Base-by-base conservation (phyloP, 2,888 invertebrate species). In the Ommatoiulus sabulosus region DNA sequence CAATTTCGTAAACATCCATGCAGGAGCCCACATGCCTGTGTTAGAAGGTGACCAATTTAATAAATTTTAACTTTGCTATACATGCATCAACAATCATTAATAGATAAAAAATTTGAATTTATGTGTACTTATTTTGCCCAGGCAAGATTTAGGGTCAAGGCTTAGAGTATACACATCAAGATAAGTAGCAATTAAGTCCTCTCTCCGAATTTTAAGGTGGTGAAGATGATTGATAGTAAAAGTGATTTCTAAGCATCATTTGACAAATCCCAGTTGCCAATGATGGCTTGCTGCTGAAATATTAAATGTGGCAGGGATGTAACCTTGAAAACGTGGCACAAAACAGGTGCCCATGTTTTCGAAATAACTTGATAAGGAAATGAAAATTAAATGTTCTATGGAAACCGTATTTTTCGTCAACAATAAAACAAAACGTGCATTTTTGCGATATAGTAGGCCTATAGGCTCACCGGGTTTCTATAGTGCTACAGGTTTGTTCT, bases 231-330 rank as follows among this genome's bases (percentile, higher is more conserved):
- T 63, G 63, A 63, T n/a, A 17, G 63, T 5, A 63, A n/a, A 63
- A n/a, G 63, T 63, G n/a, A 63, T 63, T 63, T 63, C 3, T n/a
- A 63, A 63, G 20, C 63, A 63, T n/a, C 63, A 17, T n/a, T n/a
- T 63, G 63, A 63, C 63, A 63, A 63, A 63, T 63, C 63, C 17
- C 63, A 63, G 63, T 20, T 63, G 63, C 63, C 63, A 63, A 5
- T 63, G 63, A 63, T 63, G 63, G 63, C n/a, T 20, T 63, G 63
- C 63, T 63, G n/a, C n/a, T n/a, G 3, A 63, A 63, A 63, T 63
- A 6, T 17, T 63, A 63, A 63, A 63, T 63, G 4, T 63, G 63
- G n/a, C 7, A n/a, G 6, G 63, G 20, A 63, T n/a, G 17, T 63
- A 63, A 63, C 63, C 63, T n/a, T 63, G 63, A 63, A 63, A 20